These are phyloP conservation scores for Falco novaeseelandiae DNA, from an alignment of 2,797 vertebrate species.

Conservation along the genomic window DNA sequence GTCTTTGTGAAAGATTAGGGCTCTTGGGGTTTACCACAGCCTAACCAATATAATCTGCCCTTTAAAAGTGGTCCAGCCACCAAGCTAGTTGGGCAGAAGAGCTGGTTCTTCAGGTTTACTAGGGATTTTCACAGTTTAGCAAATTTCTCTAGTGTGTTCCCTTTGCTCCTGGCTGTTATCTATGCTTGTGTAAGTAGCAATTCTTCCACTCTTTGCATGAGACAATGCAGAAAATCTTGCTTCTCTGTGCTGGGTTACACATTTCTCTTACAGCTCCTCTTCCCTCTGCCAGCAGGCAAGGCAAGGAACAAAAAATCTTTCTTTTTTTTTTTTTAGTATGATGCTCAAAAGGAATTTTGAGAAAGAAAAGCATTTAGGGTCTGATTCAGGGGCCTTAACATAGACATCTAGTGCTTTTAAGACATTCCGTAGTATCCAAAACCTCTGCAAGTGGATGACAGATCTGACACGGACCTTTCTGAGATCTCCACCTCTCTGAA, in stretches of 20 bases:
- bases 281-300: not conserved
- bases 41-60: not conserved
- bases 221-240: not conserved
- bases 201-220: not conserved
- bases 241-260: not conserved
- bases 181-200: not conserved
- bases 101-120: not conserved
- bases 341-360: not conserved
- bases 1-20: not conserved
- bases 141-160: not conserved
- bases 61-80: not conserved
- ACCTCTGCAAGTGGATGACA: not conserved
- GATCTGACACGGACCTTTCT: not conserved
- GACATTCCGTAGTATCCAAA: not conserved
- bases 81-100: not conserved
- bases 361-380: not conserved
- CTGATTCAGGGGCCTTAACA: not conserved
- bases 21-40: not conserved
- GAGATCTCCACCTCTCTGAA: not conserved
- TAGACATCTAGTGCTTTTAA: not conserved
- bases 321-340: not conserved
- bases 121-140: not conserved
- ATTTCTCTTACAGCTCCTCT: not conserved
- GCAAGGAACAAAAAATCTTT: not conserved
- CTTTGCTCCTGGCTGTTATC: not conserved